A percentile compares a stretch with the other conserved stretches of the same genome.
Conservation (phyloP, 64 coral and sea anemone species). For the Hydrozoanthus tunicans region DNA sequence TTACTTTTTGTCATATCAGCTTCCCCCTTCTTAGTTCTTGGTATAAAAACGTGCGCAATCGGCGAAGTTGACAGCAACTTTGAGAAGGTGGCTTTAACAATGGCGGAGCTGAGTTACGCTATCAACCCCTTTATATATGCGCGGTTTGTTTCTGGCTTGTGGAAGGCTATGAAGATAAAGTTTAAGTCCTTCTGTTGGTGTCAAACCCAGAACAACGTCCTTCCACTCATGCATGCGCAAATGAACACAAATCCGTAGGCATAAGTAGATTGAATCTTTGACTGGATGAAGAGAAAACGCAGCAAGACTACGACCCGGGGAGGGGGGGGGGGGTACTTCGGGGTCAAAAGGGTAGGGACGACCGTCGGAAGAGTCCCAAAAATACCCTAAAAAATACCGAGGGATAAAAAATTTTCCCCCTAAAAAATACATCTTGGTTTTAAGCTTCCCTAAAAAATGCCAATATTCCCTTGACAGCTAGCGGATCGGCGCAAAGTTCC, state of each 20-base stretch:
- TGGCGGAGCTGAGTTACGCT: neutral
- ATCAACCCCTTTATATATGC: slow-evolving; percentile 3
- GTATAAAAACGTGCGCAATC: neutral
- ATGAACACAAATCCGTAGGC: neutral
- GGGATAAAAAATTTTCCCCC: no score
- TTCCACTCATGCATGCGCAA: neutral
- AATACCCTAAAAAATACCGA: no score
- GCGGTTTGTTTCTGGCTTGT: neutral
- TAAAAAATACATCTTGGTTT: no score
- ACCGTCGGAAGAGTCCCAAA: no score
- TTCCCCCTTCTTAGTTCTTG: neutral
- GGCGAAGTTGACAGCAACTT: neutral
- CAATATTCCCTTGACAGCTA: no score
- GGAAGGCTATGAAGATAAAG: neutral
- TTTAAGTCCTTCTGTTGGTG: neutral
- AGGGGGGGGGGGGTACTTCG: no score
- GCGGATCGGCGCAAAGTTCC: no score
- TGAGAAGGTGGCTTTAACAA: neutral
- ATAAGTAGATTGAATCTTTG: neutral
- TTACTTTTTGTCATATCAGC: neutral
- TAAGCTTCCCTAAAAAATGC: no score
- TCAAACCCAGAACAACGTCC: neutral
- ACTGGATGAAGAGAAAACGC: neutral
- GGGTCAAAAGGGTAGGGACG: no score
- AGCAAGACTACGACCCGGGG: no score